Percentiles rank a stretch among this genome's conserved stretches.
Conservation (phyloP, 2,797 vertebrate genomes). For the Cryptoprocta ferox region DNA sequence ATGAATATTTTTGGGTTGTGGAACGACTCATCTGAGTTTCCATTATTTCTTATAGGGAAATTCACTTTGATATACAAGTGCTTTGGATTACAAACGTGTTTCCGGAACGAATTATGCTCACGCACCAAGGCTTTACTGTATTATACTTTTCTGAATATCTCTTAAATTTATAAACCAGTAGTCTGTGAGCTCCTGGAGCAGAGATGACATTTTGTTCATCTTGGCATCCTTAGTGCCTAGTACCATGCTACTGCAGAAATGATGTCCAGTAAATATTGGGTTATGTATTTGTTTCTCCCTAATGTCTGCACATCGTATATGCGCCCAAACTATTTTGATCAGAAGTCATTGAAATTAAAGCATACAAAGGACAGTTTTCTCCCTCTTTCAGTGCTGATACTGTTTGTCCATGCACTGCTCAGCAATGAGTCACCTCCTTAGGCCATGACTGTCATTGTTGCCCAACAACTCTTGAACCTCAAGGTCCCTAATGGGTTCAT, state of each 20-base stretch:
- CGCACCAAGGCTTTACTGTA: too few species aligned
- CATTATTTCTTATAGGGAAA: too few species aligned
- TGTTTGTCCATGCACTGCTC: rapidly evolving
- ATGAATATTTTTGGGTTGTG: too few species aligned
- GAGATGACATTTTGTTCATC: background rate
- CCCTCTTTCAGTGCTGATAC: background rate
- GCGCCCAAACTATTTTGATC: background rate
- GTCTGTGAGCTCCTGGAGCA: background rate
- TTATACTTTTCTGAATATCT: background rate
- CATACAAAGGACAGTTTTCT: background rate
- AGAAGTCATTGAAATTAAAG: background rate
- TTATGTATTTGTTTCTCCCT: background rate
- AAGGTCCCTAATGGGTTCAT: background rate
- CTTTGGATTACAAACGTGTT: too few species aligned
- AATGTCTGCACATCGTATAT: background rate
- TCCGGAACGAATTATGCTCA: too few species aligned
- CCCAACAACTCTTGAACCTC: background rate
- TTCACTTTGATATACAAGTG: too few species aligned
- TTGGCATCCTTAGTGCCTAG: background rate
- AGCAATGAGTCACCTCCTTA: background rate
- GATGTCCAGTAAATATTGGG: background rate
- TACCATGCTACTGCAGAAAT: background rate
- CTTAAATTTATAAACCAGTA: too few species aligned
- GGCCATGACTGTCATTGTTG: background rate
- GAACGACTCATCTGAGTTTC: too few species aligned